Percentiles rank a stretch among this genome's conserved stretches.
These are phyloP conservation scores for Rhizomys pruinosus DNA, from an alignment of 2,113 vertebrate species.

Conservation along the genomic window DNA sequence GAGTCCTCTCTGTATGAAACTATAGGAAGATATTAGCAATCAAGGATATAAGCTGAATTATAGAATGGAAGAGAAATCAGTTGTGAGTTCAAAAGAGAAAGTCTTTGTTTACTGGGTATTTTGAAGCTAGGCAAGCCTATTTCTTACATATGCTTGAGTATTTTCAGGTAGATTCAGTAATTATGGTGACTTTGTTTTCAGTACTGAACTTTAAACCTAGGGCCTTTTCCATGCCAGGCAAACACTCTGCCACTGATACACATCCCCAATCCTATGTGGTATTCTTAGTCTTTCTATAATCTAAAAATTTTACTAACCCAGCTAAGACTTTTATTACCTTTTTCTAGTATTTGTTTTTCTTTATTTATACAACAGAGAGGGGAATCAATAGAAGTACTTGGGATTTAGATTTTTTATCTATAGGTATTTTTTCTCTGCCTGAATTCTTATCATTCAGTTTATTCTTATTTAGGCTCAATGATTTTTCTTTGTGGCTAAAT, in stretches of 20 bases:
- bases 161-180: background rate
- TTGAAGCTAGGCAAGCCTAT: background rate
- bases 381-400: background rate
- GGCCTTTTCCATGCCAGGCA: background rate
- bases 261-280: background rate
- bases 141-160: background rate
- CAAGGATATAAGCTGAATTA: background rate
- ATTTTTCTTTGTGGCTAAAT: background rate
- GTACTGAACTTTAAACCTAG: background rate
- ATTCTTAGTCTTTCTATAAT: background rate
- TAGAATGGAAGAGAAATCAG: background rate
- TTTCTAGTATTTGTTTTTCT: background rate
- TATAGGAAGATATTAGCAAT: background rate
- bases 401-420: background rate
- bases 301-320: background rate
- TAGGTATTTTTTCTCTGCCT: background rate
- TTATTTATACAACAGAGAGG: background rate
- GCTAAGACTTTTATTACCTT: background rate
- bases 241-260: background rate
- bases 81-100: background rate
- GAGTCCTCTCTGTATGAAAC: background rate
- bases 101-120: background rate
- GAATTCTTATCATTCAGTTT: constrained; percentile 2
- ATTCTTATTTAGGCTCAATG: background rate
- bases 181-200: background rate